Base-by-base conservation (phyloP, 2,797 vertebrate species). In the Podarcis siculus region DNA sequence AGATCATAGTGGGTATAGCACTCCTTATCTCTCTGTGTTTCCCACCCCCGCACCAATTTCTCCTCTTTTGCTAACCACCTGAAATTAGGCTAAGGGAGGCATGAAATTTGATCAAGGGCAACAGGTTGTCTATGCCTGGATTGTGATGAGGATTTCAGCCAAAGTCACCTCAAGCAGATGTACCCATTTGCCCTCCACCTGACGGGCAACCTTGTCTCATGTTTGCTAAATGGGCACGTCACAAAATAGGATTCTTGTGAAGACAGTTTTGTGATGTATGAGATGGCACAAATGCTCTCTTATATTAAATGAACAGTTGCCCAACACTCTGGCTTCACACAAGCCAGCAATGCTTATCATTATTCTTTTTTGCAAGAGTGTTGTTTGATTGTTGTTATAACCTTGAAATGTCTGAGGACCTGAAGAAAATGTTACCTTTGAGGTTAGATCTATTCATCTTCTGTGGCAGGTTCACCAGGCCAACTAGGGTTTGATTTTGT, bases 361-460 rank as follows among this genome's bases (percentile, higher is more conserved):
- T 85, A 0, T 79, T 79, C 39, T 75, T 42, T 17, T 79, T 6
- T 77, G 66, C 9, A 83, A 8, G 72, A 35, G 5, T 0, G 86
- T 75, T 89, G 75, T 39, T 49, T 90, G 67, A 25, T 69, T 82
- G 84, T 78, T 79, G 30, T 49, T 79, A 13, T 67, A 15, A 5
- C 19, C 49, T 37, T 49, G 8, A 27, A n/a, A 77, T 55, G 71
- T 2, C 82, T 82, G 83, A 75, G 81, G 73, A 88, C 80, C 61
- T 89, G 85, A 58, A 77, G 86, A 85, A 91, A 91, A 85, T 37
- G 37, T 15, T 69, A 0, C 66, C 30, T 73, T 86, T 64, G 37
- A 42, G 86, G 81, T 25, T 69, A 92, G 75, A 83, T 69, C 0
- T 0, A 72, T 92, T 84, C 83, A 91, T 93, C 89, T 88, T 21